Percentiles rank a stretch among this genome's conserved stretches.
phyloP scores from a whole-genome alignment of 2,113 vertebrate genomes.

The Toxostoma redivivum region DNA sequence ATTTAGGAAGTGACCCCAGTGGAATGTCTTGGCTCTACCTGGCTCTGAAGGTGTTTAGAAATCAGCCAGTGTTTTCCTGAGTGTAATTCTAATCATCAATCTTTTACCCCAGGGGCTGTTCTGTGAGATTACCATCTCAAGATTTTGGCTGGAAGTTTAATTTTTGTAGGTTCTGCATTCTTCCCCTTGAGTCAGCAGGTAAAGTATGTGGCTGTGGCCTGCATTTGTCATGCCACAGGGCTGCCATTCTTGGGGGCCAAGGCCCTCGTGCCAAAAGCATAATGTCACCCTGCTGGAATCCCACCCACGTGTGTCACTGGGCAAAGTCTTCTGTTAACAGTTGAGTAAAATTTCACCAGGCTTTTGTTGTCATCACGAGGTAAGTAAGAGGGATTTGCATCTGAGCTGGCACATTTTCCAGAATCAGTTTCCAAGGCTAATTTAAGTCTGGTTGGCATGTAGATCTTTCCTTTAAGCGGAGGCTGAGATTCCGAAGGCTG shows the following conservation, averaged over 20 bases:
- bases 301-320: neutral
- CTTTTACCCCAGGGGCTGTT: neutral
- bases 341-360: slow-evolving; percentile 39
- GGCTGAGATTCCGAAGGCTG: slow-evolving; percentile 23
- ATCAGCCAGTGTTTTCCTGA: neutral
- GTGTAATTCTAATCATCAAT: neutral
- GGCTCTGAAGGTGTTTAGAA: neutral
- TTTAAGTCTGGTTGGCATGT: slow-evolving; percentile 16
- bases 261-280: neutral
- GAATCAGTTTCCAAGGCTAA: slow-evolving; percentile 18
- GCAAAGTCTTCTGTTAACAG: slow-evolving; percentile 25
- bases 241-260: slow-evolving; percentile 14
- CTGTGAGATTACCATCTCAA: neutral
- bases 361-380: slow-evolving; percentile 43
- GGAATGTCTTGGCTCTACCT: neutral
- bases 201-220: neutral
- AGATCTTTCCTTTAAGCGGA: slow-evolving; percentile 19
- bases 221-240: neutral
- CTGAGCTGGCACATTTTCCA: slow-evolving; percentile 52
- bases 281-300: slow-evolving; percentile 47
- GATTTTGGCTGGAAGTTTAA: neutral
- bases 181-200: slow-evolving; percentile 53
- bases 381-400: slow-evolving; percentile 22
- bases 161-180: slow-evolving; percentile 5
- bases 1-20: neutral